These are phyloP conservation scores for Trachelus stipa DNA, from an alignment of 2,888 invertebrate species.

Conservation along the genomic window DNA sequence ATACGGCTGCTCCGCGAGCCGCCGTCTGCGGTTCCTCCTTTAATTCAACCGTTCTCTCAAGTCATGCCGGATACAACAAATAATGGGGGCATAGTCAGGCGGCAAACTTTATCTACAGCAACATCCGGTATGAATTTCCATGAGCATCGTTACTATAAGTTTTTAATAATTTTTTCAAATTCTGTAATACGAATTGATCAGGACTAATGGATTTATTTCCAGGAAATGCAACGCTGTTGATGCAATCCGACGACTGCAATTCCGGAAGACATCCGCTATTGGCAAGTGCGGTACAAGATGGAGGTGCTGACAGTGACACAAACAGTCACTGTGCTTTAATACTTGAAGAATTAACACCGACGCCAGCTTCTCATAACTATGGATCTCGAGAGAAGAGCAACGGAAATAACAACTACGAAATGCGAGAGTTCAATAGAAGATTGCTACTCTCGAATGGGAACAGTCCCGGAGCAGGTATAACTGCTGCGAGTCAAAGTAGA, in stretches of 20 bases:
- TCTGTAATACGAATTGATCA: neutral
- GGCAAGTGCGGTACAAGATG: slow-evolving; percentile 60
- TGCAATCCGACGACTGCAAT: slow-evolving; percentile 64
- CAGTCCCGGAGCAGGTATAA: slow-evolving; percentile 67
- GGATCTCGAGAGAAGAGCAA: slow-evolving; percentile 72
- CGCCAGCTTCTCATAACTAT: slow-evolving; percentile 53
- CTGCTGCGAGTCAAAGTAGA: slow-evolving; percentile 65
- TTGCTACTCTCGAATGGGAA: slow-evolving; percentile 58
- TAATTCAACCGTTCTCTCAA: slow-evolving; percentile 55
- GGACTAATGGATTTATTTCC: slow-evolving; percentile 21
- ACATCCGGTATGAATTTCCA: slow-evolving; percentile 40
- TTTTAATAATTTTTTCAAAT: neutral
- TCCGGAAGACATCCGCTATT: slow-evolving; percentile 64
- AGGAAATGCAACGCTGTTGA: slow-evolving; percentile 57
- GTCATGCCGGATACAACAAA: slow-evolving; percentile 49
- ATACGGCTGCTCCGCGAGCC: slow-evolving; percentile 77
- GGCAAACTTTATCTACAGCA: slow-evolving; percentile 48
- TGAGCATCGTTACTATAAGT: neutral
- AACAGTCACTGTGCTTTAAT: slow-evolving; percentile 72
- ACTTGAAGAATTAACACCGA: slow-evolving; percentile 66
- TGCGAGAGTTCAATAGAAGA: slow-evolving; percentile 75
- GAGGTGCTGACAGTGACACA: slow-evolving; percentile 72
- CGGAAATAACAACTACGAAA: slow-evolving; percentile 84
- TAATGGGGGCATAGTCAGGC: slow-evolving; percentile 49
- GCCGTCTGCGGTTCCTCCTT: slow-evolving; percentile 48